Conservation (phyloP, 2,113 vertebrate species). For the Romanogobio albipinnatus region DNA sequence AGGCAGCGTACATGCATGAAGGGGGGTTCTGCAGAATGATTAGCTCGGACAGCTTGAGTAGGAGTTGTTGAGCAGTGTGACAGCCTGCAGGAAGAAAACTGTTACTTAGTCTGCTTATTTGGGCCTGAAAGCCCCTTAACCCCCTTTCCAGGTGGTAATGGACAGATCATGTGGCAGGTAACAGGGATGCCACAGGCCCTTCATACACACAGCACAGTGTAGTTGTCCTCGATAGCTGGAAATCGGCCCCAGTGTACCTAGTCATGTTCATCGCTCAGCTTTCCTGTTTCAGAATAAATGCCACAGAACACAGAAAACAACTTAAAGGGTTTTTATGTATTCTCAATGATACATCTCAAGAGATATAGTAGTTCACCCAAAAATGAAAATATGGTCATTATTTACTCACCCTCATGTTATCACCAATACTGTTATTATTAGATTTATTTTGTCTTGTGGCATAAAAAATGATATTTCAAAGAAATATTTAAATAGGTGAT, state of each 20-base stretch:
- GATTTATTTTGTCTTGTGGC: no score
- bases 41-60: conserved; percentile 27
- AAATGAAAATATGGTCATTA: neutral
- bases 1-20: neutral
- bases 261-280: neutral
- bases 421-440: no score
- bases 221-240: neutral
- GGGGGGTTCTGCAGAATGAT: neutral
- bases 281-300: neutral
- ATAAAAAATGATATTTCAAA: no score
- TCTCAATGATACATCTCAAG: neutral
- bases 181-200: neutral
- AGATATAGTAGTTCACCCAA: neutral
- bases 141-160: neutral
- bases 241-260: neutral
- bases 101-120: neutral
- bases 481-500: no score
- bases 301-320: neutral
- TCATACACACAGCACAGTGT: neutral
- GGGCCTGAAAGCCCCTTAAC: conserved; percentile 23
- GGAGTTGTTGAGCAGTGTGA: conserved; percentile 29
- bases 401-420: neutral
- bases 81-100: conserved; percentile 29
- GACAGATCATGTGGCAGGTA: conserved; percentile 10
- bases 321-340: neutral